Base-by-base conservation (phyloP, 2,797 vertebrate genomes). In the Mastacembelus armatus region DNA sequence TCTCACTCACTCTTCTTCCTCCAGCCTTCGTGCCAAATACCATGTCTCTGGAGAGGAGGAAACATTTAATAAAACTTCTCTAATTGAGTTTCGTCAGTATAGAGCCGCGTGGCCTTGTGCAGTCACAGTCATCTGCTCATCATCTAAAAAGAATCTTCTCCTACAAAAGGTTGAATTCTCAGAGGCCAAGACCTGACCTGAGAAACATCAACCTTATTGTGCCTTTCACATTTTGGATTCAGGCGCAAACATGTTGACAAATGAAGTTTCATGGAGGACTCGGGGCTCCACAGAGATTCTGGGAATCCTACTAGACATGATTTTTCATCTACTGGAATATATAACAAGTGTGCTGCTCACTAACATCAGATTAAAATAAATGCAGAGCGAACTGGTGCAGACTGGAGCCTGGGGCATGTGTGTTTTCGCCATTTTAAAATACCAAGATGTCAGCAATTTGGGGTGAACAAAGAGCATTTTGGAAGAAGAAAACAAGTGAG, bases 21-120 rank as follows among this genome's bases (percentile, higher is more conserved):
- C 71, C 54, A 56, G 51, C 65, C 70, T 66, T 40, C 51, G 4
- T 78, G 74, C 82, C 80, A 85, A 85, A 85, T 40, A 81, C 84
- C 71, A 87, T 84, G 81, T 89, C 81, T 77, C 77, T 27, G 42
- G 84, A 73, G 86, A 88, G 51, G 59, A 77, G 83, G 80, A 87
- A 84, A 74, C 74, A 78, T 88, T 90, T 91, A 87, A 91, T 88
- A 83, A 88, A 84, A 81, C 76, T 77, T 71, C 80, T 81, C 59
- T 80, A 84, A 85, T 84, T 19, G 77, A 81, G 84, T 83, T 40
- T 68, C 10, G 30, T 62, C 39, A 10, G 81, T 27, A 39, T 57
- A 66, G 64, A 52, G 69, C 61, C 14, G 67, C 7, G 39, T n/a
- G 44, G 64, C 49, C 64, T 63, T 29, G 9, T 18, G 14, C 65